phyloP scores from a whole-genome alignment of 2,888 invertebrate species.

The Branchipolynoe longqiensis region DNA sequence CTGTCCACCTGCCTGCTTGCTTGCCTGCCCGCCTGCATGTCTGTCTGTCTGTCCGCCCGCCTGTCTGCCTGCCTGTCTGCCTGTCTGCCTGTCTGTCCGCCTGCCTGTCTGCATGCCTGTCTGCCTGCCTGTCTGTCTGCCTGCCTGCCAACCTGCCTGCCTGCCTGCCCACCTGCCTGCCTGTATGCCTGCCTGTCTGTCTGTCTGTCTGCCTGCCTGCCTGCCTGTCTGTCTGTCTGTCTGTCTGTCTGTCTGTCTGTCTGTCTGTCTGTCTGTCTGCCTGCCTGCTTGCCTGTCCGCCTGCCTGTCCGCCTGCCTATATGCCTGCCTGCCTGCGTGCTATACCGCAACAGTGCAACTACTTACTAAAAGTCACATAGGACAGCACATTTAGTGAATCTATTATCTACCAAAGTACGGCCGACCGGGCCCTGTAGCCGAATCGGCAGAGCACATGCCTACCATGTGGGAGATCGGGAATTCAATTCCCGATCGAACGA shows the following conservation, averaged over 20 bases:
- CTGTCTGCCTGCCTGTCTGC: not conserved
- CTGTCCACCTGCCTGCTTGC: not conserved
- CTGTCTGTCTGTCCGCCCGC: not conserved
- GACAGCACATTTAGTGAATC: no score
- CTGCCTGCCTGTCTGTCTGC: not conserved
- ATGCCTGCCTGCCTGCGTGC: no score
- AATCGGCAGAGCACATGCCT: no score
- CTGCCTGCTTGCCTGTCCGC: no score
- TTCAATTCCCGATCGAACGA: no score
- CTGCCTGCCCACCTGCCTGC: not conserved
- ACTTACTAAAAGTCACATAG: no score
- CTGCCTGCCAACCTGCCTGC: not conserved
- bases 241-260: not conserved
- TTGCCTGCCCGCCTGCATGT: not conserved
- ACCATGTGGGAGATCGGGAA: no score
- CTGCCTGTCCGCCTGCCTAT: no score
- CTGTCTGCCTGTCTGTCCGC: not conserved
- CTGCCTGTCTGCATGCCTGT: no score
- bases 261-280: not conserved
- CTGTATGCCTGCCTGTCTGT: not conserved
- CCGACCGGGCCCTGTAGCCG: no score
- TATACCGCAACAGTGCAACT: no score
- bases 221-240: not conserved
- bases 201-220: not conserved
- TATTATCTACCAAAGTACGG: no score